A percentile compares a stretch with the other conserved stretches of the same genome.
Evolutionary conservation across 2,797 vertebrate genomes (phyloP).

Genomic region (Chromobotia macracanthus): DNA sequence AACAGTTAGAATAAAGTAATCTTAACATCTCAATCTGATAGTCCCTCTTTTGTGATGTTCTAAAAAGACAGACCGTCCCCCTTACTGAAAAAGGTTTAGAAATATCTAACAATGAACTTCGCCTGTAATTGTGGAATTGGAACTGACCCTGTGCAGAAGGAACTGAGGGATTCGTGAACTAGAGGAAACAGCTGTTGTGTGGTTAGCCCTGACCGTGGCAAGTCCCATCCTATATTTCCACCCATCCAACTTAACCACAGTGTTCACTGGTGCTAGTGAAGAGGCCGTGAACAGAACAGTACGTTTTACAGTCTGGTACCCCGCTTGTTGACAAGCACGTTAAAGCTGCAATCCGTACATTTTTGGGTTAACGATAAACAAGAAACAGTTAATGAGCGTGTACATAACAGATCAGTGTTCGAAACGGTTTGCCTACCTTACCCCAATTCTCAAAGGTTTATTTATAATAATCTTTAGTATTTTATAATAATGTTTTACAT

Average conservation of each 20-base stretch:
- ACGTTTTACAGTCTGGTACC: background rate
- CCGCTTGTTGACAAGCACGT: background rate
- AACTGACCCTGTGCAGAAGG: slow-evolving; percentile 22
- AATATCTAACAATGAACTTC: slow-evolving; percentile 36
- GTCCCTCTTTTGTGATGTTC: slow-evolving; percentile 35
- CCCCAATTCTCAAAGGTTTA: too few relatives aligned
- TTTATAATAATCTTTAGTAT: too few relatives aligned
- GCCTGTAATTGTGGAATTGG: slow-evolving; percentile 24
- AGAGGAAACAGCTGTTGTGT: slow-evolving; percentile 59
- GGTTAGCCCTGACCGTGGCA: slow-evolving; percentile 45
- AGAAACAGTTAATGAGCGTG: too few relatives aligned
- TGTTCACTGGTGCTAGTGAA: slow-evolving; percentile 7
- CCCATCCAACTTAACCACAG: slow-evolving; percentile 36
- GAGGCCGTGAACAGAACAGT: background rate
- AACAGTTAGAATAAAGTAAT: background rate
- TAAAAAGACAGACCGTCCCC: slow-evolving; percentile 20
- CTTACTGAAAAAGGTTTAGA: slow-evolving; percentile 43
- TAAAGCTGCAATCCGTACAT: too few relatives aligned
- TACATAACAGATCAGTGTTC: too few relatives aligned
- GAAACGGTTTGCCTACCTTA: too few relatives aligned
- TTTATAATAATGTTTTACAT: too few relatives aligned
- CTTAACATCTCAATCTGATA: slow-evolving; percentile 26
- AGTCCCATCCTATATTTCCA: slow-evolving; percentile 20
- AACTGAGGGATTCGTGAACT: slow-evolving; percentile 38
- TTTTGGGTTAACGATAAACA: too few relatives aligned